These are phyloP conservation scores for Cheilosia impressa DNA, from an alignment of 2,888 invertebrate species.

Conservation along the genomic window DNA sequence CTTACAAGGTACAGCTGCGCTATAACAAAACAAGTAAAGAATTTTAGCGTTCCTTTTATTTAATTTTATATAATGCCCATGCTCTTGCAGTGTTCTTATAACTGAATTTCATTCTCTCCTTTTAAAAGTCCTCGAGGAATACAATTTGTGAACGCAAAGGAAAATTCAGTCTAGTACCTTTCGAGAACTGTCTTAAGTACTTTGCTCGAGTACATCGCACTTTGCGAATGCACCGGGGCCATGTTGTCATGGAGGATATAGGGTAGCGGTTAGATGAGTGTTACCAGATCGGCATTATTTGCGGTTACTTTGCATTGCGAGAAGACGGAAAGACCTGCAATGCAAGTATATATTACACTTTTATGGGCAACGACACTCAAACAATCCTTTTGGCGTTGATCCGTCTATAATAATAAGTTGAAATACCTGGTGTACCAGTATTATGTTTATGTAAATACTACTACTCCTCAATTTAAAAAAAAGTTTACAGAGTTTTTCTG, in stretches of 20 bases:
- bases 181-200: slow-evolving; percentile 64
- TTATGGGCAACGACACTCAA: slow-evolving; percentile 28
- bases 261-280: slow-evolving; percentile 32
- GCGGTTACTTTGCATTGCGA: slow-evolving; percentile 11
- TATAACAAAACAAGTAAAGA: slow-evolving; percentile 27
- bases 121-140: slow-evolving; percentile 62
- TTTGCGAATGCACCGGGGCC: slow-evolving; percentile 57
- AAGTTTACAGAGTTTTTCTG: slow-evolving; percentile 21
- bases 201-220: slow-evolving; percentile 62
- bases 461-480: slow-evolving; percentile 30
- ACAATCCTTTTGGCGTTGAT: slow-evolving; percentile 47
- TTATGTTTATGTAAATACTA: slow-evolving; percentile 10
- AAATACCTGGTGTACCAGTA: slow-evolving; percentile 28
- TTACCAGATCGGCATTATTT: slow-evolving; percentile 50
- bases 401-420: slow-evolving; percentile 56
- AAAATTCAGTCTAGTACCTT: slow-evolving; percentile 63
- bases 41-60: slow-evolving; percentile 29
- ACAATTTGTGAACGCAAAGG: slow-evolving; percentile 62
- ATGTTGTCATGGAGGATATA: slow-evolving; percentile 43
- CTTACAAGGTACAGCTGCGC: background rate
- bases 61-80: slow-evolving; percentile 26
- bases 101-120: slow-evolving; percentile 55
- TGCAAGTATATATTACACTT: slow-evolving; percentile 52
- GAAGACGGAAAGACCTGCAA: background rate
- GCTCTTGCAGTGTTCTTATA: slow-evolving; percentile 36